Base-by-base conservation (phyloP, 2,797 vertebrate species). In the Gymnodraco acuticeps region DNA sequence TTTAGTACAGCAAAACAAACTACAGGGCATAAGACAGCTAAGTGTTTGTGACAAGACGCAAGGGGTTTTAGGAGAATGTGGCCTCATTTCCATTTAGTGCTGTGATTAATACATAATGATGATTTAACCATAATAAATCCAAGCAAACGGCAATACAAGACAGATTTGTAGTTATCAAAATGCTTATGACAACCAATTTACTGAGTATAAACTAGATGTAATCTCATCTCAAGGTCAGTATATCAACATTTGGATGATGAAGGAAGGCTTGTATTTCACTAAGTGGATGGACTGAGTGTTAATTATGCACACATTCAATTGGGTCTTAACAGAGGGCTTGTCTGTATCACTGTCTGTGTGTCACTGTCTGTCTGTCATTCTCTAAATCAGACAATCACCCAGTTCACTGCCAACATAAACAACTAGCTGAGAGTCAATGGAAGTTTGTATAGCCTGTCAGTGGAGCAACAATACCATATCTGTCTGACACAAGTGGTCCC, bases 401-500 rank as follows among this genome's bases (percentile, higher is more conserved):
- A 61, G 54, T 84, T 89, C 69, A 80, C 75, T 70, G 81, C 86
- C 64, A 81, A 76, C 68, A 75, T 72, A 80, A 87, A 86, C 64
- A 73, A 80, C 62, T 67, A 15, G 66, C 69, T 33, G 62, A 48
- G 61, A 85, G 70, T 85, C 75, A 81, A 31, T 85, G 81, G 77
- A 85, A 73, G 82, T 87, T 83, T 89, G 62, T 75, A 10, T 42
- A 83, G 78, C 47, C 66, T 27, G 61, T 82, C 74, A 72, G 51
- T 60, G 59, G 62, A 60, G 80, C 48, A 87, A 92, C 88, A 91
- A 88, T 71, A 76, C 51, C 47, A 45, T 64, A 82, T 86, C 78
- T 90, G 85, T 92, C 46, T 38, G 51, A 82, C 78, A 91, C 80
- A 89, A 82, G 70, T 75, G 53, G 76, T 72, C 75, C 80, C 63